Evolutionary conservation across 1,140 invertebrate genomes (phyloP).

Genomic region (Aphis gossypii): DNA sequence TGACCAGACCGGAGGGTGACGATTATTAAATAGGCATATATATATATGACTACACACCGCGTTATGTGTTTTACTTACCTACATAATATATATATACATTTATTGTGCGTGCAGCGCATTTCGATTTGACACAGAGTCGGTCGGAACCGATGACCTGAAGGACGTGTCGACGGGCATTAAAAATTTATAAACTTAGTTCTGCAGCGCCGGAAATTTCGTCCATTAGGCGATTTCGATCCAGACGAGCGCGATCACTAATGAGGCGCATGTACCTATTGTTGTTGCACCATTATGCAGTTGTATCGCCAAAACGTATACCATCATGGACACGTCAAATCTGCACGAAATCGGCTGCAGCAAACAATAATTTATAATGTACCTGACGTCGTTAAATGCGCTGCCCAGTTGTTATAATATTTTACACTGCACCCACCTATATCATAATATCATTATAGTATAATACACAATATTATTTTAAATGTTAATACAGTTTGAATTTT

Average conservation of each 20-base stretch:
- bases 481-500: not conserved
- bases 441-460: no score
- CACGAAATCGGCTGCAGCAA: not conserved
- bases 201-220: not conserved
- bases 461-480: not conserved
- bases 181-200: not conserved
- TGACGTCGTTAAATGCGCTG: not conserved
- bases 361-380: not conserved
- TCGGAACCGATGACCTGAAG: conserved; percentile 17
- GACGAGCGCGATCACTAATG: not conserved
- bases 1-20: not conserved
- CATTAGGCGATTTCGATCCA: not conserved
- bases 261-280: not conserved
- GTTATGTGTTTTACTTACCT: not conserved
- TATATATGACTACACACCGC: not conserved
- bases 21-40: not conserved
- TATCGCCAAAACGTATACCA: not conserved
- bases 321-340: not conserved
- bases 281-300: not conserved
- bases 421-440: not conserved
- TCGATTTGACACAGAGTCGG: conserved; percentile 25
- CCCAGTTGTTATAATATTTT: not conserved
- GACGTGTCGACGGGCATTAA: not conserved
- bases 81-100: not conserved
- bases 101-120: not conserved